Conservation (phyloP, 1,140 invertebrate genomes). For the Sarcophaga bullata region DNA sequence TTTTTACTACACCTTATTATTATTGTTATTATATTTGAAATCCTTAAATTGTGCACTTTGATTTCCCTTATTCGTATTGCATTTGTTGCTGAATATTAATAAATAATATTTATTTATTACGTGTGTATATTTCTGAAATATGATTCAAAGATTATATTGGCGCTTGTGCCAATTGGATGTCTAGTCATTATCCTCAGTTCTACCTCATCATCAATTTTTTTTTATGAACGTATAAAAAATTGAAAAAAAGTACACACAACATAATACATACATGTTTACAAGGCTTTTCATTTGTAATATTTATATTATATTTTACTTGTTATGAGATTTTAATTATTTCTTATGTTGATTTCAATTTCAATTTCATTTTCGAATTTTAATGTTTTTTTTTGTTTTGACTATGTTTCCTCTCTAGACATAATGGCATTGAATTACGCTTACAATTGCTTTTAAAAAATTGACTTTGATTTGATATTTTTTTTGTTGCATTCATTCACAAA, state of each 20-base stretch:
- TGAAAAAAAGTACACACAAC: background rate
- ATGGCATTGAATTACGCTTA: conserved; percentile 59
- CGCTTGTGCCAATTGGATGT: conserved; percentile 36
- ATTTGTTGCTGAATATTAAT: no score
- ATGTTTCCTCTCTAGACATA: conserved; percentile 42
- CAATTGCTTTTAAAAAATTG: conserved; percentile 15
- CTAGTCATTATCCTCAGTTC: conserved; percentile 6
- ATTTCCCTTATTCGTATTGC: no score
- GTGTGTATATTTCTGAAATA: no score
- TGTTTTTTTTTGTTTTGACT: conserved; percentile 44
- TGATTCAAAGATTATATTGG: conserved; percentile 23
- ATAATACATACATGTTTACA: background rate
- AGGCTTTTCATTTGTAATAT: conserved; percentile 2
- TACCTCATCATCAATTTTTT: background rate
- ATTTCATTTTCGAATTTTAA: conserved; percentile 22
- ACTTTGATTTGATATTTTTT: background rate
- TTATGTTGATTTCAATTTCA: background rate
- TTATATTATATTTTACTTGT: background rate
- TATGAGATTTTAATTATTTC: conserved; percentile 13
- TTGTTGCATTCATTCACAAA: background rate
- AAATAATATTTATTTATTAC: no score
- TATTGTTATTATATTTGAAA: no score
- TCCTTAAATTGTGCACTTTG: no score
- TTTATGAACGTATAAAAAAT: background rate
- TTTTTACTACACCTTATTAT: no score